These are phyloP conservation scores for Linnaemya vulpina DNA, from an alignment of 2,888 invertebrate genomes.

Conservation along the genomic window DNA sequence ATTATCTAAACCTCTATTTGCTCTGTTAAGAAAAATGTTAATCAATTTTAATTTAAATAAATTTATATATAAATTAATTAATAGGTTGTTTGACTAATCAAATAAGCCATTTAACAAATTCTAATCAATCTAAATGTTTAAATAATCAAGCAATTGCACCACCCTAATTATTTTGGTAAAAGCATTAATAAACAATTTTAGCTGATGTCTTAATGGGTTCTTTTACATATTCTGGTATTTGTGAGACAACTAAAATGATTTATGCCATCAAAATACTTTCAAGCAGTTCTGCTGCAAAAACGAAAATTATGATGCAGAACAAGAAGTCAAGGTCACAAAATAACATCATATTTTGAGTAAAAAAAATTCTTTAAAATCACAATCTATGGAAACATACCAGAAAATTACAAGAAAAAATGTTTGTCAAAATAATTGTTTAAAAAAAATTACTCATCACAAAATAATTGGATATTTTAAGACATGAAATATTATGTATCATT, in stretches of 20 bases:
- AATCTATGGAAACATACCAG: neutral
- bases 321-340: slow-evolving; percentile 39
- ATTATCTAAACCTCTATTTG: too few species aligned
- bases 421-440: neutral
- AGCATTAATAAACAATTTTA: neutral
- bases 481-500: neutral
- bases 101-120: too few species aligned
- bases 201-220: neutral
- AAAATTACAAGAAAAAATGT: neutral
- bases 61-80: too few species aligned
- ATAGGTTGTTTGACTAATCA: too few species aligned
- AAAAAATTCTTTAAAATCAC: neutral
- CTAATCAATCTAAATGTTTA: too few species aligned
- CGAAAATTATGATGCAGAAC: neutral
- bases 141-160: too few species aligned
- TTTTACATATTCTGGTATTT: slow-evolving; percentile 32
- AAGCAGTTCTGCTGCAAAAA: neutral
- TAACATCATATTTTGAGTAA: neutral
- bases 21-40: too few species aligned
- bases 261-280: slow-evolving; percentile 23
- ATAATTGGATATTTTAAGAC: neutral
- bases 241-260: slow-evolving; percentile 61
- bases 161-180: neutral
- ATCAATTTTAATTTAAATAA: too few species aligned
- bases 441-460: neutral